Base-by-base conservation (phyloP, 2,888 invertebrate species). In the Lochmaea capreae region DNA sequence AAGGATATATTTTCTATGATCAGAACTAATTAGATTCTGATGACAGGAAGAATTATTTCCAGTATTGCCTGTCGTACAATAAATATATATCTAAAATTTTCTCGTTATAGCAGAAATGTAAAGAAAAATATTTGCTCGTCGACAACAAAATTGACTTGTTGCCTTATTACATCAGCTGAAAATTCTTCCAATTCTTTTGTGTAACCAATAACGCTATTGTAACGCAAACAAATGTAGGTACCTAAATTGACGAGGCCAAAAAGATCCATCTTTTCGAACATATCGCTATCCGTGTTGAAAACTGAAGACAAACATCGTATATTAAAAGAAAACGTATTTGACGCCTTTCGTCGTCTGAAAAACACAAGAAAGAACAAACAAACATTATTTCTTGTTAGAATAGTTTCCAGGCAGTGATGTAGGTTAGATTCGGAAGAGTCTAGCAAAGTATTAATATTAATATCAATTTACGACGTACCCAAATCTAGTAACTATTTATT, bases 311-410 rank as follows among this genome's bases (percentile, higher is more conserved):
- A 67, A 67, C 58, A 58, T 43, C 58, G 57, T 16, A 16, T 14
- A 26, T 67, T 42, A 58, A 58, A 22, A 42, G 39, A 67, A 58
- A 71, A 65, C 54, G 18, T 71, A 71, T 71, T 65, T 71, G 70
- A 58, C 70, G 63, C 70, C 70, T 43, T 39, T 43, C 62, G 26
- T 57, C 58, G 70, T 46, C 46, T 52, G 57, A 42, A 65, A 63
- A 57, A 71, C 65, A 57, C 57, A 43, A 49, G 46, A 68, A 62
- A 68, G 70, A 71, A 65, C 70, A 65, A 71, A 71, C 70, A 65
- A 71, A 71, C 65, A 71, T 71, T 71, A 71, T 65, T 71, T 71
- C 58, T 58, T 57, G 70, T 65, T 65, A 65, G 46, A 71, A 65
- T 58, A 65, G 65, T 71, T 71, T 69, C 33, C 42, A 39, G 52